Conservation (phyloP, 2,797 vertebrate genomes). For the Nyctibius grandis region DNA sequence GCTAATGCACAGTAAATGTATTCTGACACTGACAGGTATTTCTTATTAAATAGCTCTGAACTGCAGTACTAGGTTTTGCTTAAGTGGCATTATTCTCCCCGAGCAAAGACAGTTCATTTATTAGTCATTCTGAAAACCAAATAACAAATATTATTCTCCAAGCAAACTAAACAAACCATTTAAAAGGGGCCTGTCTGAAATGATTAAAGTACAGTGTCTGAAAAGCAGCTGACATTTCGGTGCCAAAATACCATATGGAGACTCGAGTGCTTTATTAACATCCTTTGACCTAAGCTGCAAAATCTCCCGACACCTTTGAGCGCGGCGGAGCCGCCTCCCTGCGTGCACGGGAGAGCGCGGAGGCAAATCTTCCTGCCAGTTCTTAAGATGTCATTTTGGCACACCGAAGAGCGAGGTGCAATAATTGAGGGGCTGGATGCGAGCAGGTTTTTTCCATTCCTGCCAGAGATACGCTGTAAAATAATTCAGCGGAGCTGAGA, state of each 20-base stretch:
- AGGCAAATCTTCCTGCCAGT: slow-evolving; percentile 14
- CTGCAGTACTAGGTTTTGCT: slow-evolving; percentile 73
- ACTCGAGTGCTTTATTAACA: slow-evolving; percentile 44
- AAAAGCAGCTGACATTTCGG: slow-evolving; percentile 51
- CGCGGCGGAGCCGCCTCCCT: background rate
- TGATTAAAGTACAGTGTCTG: slow-evolving; percentile 64
- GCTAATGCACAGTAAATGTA: slow-evolving; percentile 75
- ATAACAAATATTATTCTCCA: slow-evolving; percentile 74
- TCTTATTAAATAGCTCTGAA: slow-evolving; percentile 77
- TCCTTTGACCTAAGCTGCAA: slow-evolving; percentile 37
- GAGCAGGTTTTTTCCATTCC: slow-evolving; percentile 42
- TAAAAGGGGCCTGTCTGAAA: slow-evolving; percentile 65
- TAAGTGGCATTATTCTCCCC: slow-evolving; percentile 79
- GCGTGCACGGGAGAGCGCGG: background rate
- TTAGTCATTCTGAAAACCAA: slow-evolving; percentile 77
- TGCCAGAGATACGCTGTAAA: slow-evolving; percentile 22
- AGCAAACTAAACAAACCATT: slow-evolving; percentile 75
- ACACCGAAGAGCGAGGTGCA: background rate
- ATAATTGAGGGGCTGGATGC: slow-evolving; percentile 37
- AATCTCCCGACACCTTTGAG: slow-evolving; percentile 36
- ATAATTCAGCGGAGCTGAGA: slow-evolving; percentile 45
- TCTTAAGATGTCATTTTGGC: slow-evolving; percentile 42
- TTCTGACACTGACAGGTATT: slow-evolving; percentile 81
- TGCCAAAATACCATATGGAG: slow-evolving; percentile 64
- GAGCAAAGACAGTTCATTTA: slow-evolving; percentile 77